Base-by-base conservation (phyloP, 2,888 invertebrate genomes). In the Trissonchulus sp. region DNA sequence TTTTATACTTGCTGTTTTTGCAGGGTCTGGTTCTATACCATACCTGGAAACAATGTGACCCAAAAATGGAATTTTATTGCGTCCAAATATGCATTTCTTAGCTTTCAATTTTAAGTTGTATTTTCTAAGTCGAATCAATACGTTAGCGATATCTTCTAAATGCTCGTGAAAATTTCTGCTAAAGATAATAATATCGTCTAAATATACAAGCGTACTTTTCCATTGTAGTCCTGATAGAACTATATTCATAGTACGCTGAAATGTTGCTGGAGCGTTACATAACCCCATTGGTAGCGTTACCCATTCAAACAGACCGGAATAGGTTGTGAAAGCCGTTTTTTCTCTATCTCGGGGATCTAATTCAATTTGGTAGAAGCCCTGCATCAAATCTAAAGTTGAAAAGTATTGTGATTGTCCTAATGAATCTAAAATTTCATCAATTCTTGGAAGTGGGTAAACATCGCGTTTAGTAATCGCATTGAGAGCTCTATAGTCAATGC, bases 401-500 rank as follows among this genome's bases (percentile, higher is more conserved):
- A 48, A 48, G 23, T 48, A 48, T 15, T 8, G 8, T 23, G 48
- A 8, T 48, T 48, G 8, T 48, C 48, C 48, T 48, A 48, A 23
- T 48, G n/a, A 30, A 8, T 69, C 69, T 8, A 69, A 69, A 34
- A 69, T 69, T 8, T 79, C 77, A 30, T 77, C 75, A 0, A 76
- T 75, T 48, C 74, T 65, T 0, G 74, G 76, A 2, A 79, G 35
- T 23, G 77, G 78, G 63, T 76, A 78, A 0, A 36, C 34, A 36
- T 79, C 78, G 15, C 63, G 48, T 30, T 68, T 73, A 15, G 78
- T 77, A 1, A 78, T 75, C 3, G 8, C 38, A 75, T 79, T 80
- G 1, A 80, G 48, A 1, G 73, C n/a, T 33, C 80, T 34, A 72
- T 78, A 80, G 72, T 80, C 79, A 8, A 79, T 74, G 65, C 80